Evolutionary conservation across 2,797 vertebrate genomes (phyloP).

Genomic region (Buphagus erythrorhynchus): DNA sequence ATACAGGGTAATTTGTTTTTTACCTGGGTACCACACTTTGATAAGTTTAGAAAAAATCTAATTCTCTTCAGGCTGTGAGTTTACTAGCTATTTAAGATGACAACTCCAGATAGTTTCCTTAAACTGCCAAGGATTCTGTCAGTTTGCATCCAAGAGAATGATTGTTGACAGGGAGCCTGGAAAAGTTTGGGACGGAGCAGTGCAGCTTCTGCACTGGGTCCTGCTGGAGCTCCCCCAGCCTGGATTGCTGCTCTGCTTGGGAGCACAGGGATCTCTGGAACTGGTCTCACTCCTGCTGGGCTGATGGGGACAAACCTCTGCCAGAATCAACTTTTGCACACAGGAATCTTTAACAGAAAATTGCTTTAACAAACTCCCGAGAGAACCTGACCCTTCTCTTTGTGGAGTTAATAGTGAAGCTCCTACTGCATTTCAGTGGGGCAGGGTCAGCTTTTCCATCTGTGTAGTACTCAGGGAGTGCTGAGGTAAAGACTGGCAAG

Average conservation of each 20-base stretch:
- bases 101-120: neutral
- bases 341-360: neutral
- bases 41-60: neutral
- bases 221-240: neutral
- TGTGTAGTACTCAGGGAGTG: neutral
- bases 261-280: neutral
- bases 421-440: neutral
- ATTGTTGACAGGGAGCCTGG: neutral
- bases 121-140: neutral
- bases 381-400: neutral
- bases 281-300: neutral
- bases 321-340: neutral
- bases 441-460: neutral
- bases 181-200: neutral
- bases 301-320: accelerated
- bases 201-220: neutral
- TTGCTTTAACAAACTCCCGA: neutral
- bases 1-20: neutral
- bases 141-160: neutral
- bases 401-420: neutral
- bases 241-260: accelerated
- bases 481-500: neutral
- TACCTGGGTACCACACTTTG: neutral
- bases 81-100: neutral
- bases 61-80: neutral